Evolutionary conservation across 2,888 invertebrate genomes (phyloP).

Genomic region (Cataglyphis albicans): DNA sequence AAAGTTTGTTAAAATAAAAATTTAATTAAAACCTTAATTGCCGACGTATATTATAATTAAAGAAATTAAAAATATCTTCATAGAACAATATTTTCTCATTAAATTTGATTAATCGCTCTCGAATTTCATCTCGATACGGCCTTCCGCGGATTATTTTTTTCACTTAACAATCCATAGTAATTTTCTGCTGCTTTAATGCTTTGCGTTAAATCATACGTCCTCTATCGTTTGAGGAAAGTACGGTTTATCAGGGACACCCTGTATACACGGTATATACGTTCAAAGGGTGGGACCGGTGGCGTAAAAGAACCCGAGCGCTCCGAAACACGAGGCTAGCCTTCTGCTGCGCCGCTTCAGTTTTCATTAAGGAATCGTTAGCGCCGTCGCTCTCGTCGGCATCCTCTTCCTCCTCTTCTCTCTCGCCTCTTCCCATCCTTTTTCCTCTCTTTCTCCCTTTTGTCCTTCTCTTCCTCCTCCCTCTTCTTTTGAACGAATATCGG

Average conservation of each 20-base stretch:
- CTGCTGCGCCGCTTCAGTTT: conserved; percentile 75
- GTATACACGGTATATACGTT: conserved; percentile 54
- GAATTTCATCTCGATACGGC: background rate
- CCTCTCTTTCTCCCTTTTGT: background rate
- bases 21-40: background rate
- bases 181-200: conserved; percentile 16
- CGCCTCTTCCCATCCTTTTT: conserved; percentile 32
- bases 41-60: background rate
- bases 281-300: conserved; percentile 62
- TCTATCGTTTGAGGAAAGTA: conserved; percentile 44
- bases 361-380: conserved; percentile 84
- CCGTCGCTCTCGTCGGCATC: conserved; percentile 80
- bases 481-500: conserved; percentile 50
- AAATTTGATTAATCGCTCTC: background rate
- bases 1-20: background rate
- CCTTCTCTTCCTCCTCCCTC: conserved; percentile 36
- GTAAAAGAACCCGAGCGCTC: conserved; percentile 73
- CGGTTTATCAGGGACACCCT: conserved; percentile 48
- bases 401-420: conserved; percentile 56
- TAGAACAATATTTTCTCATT: background rate
- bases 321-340: conserved; percentile 72
- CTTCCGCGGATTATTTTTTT: background rate
- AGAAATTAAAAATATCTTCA: background rate
- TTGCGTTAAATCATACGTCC: conserved; percentile 16
- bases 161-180: conserved; percentile 17